Percentiles rank a stretch among this genome's conserved stretches.
These are phyloP conservation scores for Sarcophaga rosellei DNA, from an alignment of 2,888 invertebrate genomes.

Conservation along the genomic window DNA sequence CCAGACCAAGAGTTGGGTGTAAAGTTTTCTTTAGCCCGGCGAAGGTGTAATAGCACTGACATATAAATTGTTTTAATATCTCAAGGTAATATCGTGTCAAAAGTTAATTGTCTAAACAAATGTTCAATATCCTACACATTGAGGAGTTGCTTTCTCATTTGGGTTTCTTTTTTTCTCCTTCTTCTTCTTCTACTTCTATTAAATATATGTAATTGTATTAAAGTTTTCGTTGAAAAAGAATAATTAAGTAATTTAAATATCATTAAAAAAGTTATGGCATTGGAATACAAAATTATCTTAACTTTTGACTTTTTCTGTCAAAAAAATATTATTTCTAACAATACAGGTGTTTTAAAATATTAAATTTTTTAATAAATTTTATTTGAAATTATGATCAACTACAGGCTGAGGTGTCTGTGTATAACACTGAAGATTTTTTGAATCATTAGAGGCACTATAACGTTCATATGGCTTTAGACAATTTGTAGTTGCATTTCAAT, in stretches of 20 bases:
- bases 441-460: too few relatives aligned
- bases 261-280: background rate
- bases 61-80: conserved; percentile 58
- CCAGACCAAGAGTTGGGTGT: background rate
- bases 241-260: conserved; percentile 28
- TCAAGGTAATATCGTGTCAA: conserved; percentile 74
- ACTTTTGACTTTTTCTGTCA: conserved; percentile 37
- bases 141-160: too few relatives aligned
- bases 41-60: conserved; percentile 32
- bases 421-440: too few relatives aligned
- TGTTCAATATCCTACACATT: conserved; percentile 49
- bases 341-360: too few relatives aligned
- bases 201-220: background rate
- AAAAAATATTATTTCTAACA: background rate
- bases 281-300: conserved; percentile 33
- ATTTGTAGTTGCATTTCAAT: too few relatives aligned
- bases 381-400: too few relatives aligned
- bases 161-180: too few relatives aligned
- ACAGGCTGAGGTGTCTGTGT: too few relatives aligned
- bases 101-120: conserved; percentile 71
- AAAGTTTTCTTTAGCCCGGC: background rate
- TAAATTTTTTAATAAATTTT: too few relatives aligned
- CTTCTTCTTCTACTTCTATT: background rate
- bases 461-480: too few relatives aligned
- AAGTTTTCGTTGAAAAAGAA: background rate